A percentile compares a stretch with the other conserved stretches of the same genome.
phyloP scores from a whole-genome alignment of 1,140 invertebrate species.

The Cyphomyrmex costatus region DNA sequence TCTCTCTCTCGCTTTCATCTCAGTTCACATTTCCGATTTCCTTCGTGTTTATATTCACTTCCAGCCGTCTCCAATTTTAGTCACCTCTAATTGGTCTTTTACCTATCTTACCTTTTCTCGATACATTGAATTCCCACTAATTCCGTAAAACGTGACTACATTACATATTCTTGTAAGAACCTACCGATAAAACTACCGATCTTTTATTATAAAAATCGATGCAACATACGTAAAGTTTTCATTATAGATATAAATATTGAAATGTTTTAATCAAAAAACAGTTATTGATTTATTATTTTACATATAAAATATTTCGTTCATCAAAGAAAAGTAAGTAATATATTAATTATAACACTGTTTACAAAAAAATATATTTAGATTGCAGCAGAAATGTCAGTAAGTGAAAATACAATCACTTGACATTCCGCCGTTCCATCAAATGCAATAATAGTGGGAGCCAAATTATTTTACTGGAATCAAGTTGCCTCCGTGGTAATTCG shows the following conservation, averaged over 20 bases:
- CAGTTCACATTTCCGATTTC: conserved; percentile 56
- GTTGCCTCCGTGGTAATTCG: conserved; percentile 2
- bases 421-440: neutral
- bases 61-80: conserved; percentile 21
- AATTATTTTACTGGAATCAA: conserved; percentile 28
- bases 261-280: neutral
- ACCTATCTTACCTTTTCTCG: conserved; percentile 31
- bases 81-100: conserved; percentile 35
- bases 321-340: neutral
- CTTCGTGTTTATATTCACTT: conserved; percentile 22
- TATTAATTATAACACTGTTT: neutral
- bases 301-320: neutral
- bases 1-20: conserved; percentile 42
- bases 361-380: neutral
- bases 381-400: neutral
- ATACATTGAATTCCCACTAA: conserved; percentile 52
- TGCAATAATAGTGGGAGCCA: neutral
- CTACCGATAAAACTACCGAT: neutral
- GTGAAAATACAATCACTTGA: neutral
- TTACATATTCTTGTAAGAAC: conserved; percentile 1
- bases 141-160: neutral
- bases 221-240: neutral
- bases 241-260: neutral
- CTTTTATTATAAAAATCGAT: conserved; percentile 21
- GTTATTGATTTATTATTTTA: neutral